Conservation (phyloP, 1,140 invertebrate species). For the Gryllus bimaculatus region DNA sequence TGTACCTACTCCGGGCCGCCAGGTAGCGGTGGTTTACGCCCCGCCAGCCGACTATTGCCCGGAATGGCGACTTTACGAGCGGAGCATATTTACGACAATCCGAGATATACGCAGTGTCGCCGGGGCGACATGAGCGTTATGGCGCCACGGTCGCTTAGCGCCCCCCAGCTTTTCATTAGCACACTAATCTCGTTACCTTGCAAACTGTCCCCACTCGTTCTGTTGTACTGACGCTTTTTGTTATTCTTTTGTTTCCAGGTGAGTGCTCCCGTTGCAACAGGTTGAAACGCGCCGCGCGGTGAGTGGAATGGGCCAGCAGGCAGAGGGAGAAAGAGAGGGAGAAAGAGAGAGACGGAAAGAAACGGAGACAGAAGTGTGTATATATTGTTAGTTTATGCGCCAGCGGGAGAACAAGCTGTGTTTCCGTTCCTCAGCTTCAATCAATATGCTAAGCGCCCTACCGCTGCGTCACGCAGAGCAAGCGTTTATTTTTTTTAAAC, state of each 20-base stretch:
- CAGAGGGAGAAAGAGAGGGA: not conserved
- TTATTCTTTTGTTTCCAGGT: slow-evolving; percentile 1
- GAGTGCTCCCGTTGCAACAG: not conserved
- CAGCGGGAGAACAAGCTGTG: not conserved
- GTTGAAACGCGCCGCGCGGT: not conserved
- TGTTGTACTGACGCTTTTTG: not conserved
- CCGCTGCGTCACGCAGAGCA: not conserved
- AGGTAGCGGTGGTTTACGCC: too few species aligned
- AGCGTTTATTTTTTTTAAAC: not conserved
- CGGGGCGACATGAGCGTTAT: not conserved
- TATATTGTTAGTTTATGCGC: not conserved
- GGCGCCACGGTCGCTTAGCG: not conserved
- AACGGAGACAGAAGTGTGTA: not conserved
- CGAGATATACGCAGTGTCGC: not conserved
- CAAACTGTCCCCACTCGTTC: not conserved
- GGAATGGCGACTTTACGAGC: not conserved
- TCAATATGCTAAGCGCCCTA: not conserved
- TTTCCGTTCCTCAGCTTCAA: not conserved
- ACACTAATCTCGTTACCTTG: not conserved
- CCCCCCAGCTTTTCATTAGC: not conserved
- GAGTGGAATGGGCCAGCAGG: not conserved
- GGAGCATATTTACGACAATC: not conserved
- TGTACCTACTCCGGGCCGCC: too few species aligned
- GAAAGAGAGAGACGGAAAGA: not conserved
- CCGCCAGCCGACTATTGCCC: not conserved